Conservation (phyloP, 2,888 invertebrate species). For the Sisyra terminalis region DNA sequence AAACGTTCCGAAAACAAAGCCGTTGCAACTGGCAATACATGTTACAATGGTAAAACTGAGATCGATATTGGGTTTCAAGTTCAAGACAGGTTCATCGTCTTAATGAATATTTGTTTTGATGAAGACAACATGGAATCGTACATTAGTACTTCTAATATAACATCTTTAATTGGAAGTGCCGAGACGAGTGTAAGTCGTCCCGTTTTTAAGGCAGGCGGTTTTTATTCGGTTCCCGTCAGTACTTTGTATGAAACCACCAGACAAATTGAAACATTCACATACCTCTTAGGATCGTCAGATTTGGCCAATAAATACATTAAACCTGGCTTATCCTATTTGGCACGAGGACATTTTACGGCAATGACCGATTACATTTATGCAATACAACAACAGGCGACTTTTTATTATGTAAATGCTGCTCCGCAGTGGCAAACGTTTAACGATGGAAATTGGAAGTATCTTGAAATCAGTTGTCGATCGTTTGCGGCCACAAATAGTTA, state of each 20-base stretch:
- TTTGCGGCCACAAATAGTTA: constrained; percentile 15
- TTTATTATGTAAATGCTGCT: constrained; percentile 34
- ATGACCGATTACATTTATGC: constrained; percentile 34
- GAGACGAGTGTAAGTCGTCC: constrained; percentile 32
- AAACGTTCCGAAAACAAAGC: constrained; percentile 26
- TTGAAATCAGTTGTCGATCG: constrained; percentile 21
- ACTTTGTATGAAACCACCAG: constrained; percentile 8
- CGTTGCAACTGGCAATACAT: constrained; percentile 25
- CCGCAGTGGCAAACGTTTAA: constrained; percentile 33
- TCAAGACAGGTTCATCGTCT: constrained; percentile 27
- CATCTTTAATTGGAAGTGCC: constrained; percentile 28
- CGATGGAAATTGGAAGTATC: constrained; percentile 25
- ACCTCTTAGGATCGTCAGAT: constrained; percentile 15
- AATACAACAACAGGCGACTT: constrained; percentile 32
- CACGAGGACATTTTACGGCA: constrained; percentile 34
- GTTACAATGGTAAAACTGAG: constrained; percentile 27
- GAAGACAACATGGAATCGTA: constrained; percentile 29
- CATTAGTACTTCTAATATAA: constrained; percentile 33
- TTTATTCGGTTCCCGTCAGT: constrained; percentile 25
- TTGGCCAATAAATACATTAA: constrained; percentile 17
- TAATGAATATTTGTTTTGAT: constrained; percentile 38
- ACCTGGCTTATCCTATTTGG: constrained; percentile 18
- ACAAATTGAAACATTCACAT: constrained; percentile 14
- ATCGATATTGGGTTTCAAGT: constrained; percentile 36
- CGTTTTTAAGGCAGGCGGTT: constrained; percentile 29